A percentile compares a stretch with the other conserved stretches of the same genome.
These are phyloP conservation scores for Cyprinodon diabolis DNA, from an alignment of 2,797 vertebrate species.

Conservation along the genomic window DNA sequence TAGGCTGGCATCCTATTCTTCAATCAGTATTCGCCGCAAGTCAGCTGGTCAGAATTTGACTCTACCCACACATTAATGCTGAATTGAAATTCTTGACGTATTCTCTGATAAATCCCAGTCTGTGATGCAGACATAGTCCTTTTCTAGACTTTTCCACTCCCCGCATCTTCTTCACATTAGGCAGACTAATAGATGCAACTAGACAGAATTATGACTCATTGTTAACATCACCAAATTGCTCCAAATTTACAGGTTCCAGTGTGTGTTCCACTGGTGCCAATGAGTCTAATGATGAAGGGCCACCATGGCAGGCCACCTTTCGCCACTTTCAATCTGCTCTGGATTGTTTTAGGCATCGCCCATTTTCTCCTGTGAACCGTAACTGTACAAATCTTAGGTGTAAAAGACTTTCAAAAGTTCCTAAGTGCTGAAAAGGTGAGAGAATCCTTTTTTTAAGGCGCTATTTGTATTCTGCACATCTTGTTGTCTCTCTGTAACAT, in stretches of 20 bases:
- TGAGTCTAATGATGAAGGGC: background rate
- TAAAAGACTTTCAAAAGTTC: background rate
- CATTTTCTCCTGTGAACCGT: background rate
- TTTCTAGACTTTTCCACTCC: background rate
- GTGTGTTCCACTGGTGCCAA: background rate
- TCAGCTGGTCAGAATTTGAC: background rate
- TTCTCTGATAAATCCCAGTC: background rate
- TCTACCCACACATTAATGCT: background rate
- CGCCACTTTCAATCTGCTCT: background rate
- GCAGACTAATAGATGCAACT: background rate
- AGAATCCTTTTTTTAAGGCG: background rate
- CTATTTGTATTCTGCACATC: background rate
- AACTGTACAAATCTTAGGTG: background rate
- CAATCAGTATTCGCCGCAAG: background rate
- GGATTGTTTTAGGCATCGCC: background rate
- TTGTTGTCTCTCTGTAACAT: background rate
- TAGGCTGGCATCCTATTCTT: background rate
- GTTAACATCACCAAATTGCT: background rate
- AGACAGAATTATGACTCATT: background rate
- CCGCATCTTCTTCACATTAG: no score
- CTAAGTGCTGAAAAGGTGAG: background rate
- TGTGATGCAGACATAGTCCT: background rate
- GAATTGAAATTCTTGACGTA: background rate
- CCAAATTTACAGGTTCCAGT: background rate
- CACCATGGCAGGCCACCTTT: background rate